Evolutionary conservation across 2,888 invertebrate genomes (phyloP).

Genomic region (Liodrosophila aerea): DNA sequence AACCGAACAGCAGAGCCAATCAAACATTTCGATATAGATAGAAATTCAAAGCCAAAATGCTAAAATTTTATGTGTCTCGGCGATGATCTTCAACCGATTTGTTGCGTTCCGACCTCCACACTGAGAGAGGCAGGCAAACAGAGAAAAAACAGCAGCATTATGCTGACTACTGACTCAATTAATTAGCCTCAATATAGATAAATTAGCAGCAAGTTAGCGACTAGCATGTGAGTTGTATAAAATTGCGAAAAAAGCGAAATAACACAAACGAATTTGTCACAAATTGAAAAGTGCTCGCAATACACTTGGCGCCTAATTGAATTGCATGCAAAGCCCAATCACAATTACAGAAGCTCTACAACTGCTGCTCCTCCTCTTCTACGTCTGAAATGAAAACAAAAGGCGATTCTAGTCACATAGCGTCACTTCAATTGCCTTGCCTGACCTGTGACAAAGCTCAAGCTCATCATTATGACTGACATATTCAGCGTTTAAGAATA

Average conservation of each 20-base stretch:
- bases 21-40: constrained; percentile 31
- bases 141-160: constrained; percentile 11
- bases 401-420: constrained; percentile 36
- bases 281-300: constrained; percentile 67
- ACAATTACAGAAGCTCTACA: constrained; percentile 7
- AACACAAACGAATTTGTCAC: constrained; percentile 18
- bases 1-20: constrained; percentile 36
- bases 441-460: constrained; percentile 25
- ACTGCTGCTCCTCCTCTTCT: constrained; percentile 1
- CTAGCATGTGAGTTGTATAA: constrained; percentile 26
- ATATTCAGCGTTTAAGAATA: constrained; percentile 3
- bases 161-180: constrained; percentile 51
- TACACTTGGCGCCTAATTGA: constrained; percentile 63
- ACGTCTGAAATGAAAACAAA: constrained; percentile 54
- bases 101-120: constrained; percentile 26
- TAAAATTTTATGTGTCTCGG: constrained; percentile 18
- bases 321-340: constrained; percentile 63
- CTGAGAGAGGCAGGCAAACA: too few relatives aligned
- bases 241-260: constrained; percentile 26
- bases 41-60: constrained; percentile 40
- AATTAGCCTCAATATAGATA: constrained; percentile 70
- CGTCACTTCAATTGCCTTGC: constrained; percentile 59
- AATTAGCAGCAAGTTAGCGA: constrained; percentile 62
- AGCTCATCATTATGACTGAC: constrained; percentile 24
- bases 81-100: constrained; percentile 47